Base-by-base conservation (phyloP, 1,140 invertebrate genomes). In the Medauroidea extradentata region DNA sequence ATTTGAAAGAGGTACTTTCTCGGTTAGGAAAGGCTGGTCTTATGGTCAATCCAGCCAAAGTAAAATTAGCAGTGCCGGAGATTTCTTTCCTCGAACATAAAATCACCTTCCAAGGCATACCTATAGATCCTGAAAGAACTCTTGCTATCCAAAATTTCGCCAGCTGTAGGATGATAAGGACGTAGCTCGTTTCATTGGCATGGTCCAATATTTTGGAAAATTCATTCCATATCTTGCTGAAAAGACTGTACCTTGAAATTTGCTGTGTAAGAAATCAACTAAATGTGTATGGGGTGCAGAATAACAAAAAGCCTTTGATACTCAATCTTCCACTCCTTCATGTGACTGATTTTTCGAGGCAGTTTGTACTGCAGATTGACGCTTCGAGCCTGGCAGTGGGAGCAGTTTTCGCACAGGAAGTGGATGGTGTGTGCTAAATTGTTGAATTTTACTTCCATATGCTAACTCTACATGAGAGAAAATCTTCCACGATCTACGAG, bases 401-500 rank as follows among this genome's bases (percentile, higher is more conserved):
- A 0, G 69, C 65, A 2, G 65, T 75, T 1, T 53, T 74, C 0
- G 60, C 57, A 0, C 74, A 79, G 55, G 63, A 65, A 11, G 14
- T 60, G 1, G 64, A 70, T 1, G 63, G 57, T 0, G 24, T 48
- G 2, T 65, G 73, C 13, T 42, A 55, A 16, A 52, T 67, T 39
- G 18, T 71, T 2, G 50, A 43, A 50, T 79, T 71, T 62, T 61
- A 69, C 2, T 76, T 75, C 48, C 56, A 68, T 16, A 68, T 65
- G 42, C 53, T 81, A 14, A 68, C 55, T 25, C 55, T 60, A 7
- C 57, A 64, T 1, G n/a, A 82, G 67, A 58, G 53, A 11, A 71
- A 72, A 16, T n/a, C n/a, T n/a, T n/a, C n/a, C n/a, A n/a, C n/a
- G n/a, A n/a, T 80, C 75, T 49, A 61, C 60, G 0, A 69, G 67